These are phyloP conservation scores for Lanistes nyassanus DNA, from an alignment of 1,140 invertebrate species.

Conservation along the genomic window DNA sequence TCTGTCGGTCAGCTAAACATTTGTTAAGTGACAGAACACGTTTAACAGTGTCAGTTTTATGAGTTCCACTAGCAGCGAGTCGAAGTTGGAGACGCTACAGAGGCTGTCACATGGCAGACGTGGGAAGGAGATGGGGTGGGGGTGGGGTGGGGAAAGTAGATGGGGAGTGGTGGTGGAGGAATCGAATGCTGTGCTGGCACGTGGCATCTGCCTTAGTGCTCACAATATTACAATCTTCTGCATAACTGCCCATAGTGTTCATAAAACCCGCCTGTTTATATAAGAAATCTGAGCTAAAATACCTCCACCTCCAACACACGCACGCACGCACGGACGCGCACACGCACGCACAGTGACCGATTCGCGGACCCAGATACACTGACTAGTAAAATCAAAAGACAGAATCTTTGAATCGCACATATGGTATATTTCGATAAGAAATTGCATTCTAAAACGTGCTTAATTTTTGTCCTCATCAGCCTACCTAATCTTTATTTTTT, in stretches of 20 bases:
- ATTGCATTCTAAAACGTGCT: too few species aligned
- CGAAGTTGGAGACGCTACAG: too few species aligned
- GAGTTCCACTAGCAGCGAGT: too few species aligned
- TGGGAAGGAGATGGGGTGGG: neutral
- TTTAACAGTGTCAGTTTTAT: too few species aligned
- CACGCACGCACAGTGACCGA: constrained; percentile 2
- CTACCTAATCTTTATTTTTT: too few species aligned
- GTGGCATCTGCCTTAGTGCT: too few species aligned
- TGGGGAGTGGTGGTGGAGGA: neutral
- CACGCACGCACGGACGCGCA: constrained; percentile 5
- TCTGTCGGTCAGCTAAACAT: too few species aligned
- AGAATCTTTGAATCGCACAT: too few species aligned
- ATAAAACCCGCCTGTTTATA: neutral
- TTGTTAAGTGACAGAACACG: too few species aligned
- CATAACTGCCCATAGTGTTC: neutral
- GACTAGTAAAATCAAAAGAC: neutral
- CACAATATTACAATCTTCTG: neutral
- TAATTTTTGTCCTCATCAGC: too few species aligned
- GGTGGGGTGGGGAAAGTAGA: neutral
- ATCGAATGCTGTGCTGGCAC: neutral
- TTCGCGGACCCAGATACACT: neutral
- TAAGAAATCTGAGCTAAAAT: neutral
- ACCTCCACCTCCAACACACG: neutral
- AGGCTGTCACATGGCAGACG: too few species aligned
- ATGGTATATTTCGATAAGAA: too few species aligned